Evolutionary conservation across 53 echinoderm and acorn worm species (phyloP).

Genomic region (Hippasteria phrygiana): DNA sequence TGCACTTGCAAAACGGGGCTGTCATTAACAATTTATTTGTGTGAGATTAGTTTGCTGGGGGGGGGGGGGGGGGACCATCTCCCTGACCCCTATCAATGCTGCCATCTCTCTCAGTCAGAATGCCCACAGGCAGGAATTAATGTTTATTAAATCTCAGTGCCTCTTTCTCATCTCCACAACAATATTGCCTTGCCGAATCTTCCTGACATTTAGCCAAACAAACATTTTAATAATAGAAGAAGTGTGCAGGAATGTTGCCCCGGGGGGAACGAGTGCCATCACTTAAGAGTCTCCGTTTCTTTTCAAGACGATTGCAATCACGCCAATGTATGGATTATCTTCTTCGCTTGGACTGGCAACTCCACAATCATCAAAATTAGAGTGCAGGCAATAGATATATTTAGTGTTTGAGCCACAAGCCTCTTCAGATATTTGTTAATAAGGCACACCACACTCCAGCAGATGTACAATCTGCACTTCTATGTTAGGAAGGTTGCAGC

Average conservation of each 20-base stretch:
- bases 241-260: slow-evolving; percentile 63
- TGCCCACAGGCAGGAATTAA: slow-evolving; percentile 57
- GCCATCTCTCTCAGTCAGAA: slow-evolving; percentile 33
- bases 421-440: slow-evolving; percentile 48
- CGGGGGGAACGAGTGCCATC: slow-evolving; percentile 55
- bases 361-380: slow-evolving; percentile 55
- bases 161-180: slow-evolving; percentile 52
- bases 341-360: slow-evolving; percentile 38
- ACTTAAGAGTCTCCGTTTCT: slow-evolving; percentile 54
- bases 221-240: slow-evolving; percentile 60
- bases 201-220: slow-evolving; percentile 60
- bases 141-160: slow-evolving; percentile 66
- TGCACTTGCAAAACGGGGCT: slow-evolving; percentile 33
- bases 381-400: slow-evolving; percentile 53
- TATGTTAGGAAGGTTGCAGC: neutral
- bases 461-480: slow-evolving; percentile 21
- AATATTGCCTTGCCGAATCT: slow-evolving; percentile 44
- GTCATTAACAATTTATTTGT: slow-evolving; percentile 62
- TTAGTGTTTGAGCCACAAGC: slow-evolving; percentile 36
- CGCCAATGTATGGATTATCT: slow-evolving; percentile 57
- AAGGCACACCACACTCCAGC: slow-evolving; percentile 31
- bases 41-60: slow-evolving; percentile 39
- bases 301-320: slow-evolving; percentile 58
- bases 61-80: neutral
- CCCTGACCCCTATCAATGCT: slow-evolving; percentile 51